Evolutionary conservation across 2,888 invertebrate genomes (phyloP), one percentile per base, ranked within the genome.

Genomic region (Digitonthophagus gazella): DNA sequence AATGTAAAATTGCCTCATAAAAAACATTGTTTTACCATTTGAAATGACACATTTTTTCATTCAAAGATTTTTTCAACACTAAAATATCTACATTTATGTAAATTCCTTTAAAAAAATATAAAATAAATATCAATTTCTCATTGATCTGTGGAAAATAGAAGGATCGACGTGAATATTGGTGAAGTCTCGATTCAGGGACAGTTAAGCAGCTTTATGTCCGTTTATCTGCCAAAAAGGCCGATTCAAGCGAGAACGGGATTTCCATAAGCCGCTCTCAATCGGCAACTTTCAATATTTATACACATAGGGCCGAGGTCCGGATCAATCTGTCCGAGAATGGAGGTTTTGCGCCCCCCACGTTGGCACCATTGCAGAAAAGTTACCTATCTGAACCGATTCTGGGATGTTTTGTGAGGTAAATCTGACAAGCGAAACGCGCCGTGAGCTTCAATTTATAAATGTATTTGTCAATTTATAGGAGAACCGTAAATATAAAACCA

Each of bases 211-310:
- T 61, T 61, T 61, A 61, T 61, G 61, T 61, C 20, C 19, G 16
- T n/a, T 18, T 20, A 20, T 61, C 61, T 20, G 19, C 18, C 61
- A 61, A 61, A 61, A 18, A 20, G 61, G 61, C 18, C 19, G 61
- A 61, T 44, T 44, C 28, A 44, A 11, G 28, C 28, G 28, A 11
- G 28, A 11, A 44, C 28, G 28, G 28, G 28, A 44, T 61, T 61
- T 61, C 61, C 61, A 61, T 61, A 61, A 61, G 20, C 61, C 61
- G 18, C 61, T 18, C 61, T 18, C 61, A 20, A 61, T 61, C 61
- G 19, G 61, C 18, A 61, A 61, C 18, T 61, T 61, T 20, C 61
- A 61, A 61, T 61, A 61, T 61, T 61, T 61, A 61, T 61, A 61
- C 18, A 19, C 58, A 18, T 15, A 15, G 58, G 18, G 58, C 15